These are phyloP conservation scores for Oplegnathus fasciatus DNA, from an alignment of 2,113 vertebrate genomes.

Conservation along the genomic window DNA sequence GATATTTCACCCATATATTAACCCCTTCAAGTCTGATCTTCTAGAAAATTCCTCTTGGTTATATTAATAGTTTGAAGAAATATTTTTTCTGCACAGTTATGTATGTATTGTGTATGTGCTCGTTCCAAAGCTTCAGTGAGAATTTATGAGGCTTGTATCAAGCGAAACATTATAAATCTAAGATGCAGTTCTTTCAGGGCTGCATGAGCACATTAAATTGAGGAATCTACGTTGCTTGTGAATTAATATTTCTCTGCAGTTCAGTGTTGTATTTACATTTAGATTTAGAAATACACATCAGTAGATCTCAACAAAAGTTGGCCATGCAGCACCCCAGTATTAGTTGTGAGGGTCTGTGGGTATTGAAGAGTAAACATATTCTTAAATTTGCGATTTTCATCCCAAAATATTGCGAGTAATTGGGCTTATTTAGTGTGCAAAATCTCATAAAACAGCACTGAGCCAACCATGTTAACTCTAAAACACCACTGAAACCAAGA, in stretches of 20 bases:
- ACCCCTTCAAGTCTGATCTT: not conserved
- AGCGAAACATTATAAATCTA: not conserved
- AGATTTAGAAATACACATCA: not conserved
- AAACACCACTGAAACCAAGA: not conserved
- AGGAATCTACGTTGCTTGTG: not conserved
- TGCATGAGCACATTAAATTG: not conserved
- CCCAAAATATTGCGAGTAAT: not conserved
- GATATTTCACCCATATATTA: not conserved
- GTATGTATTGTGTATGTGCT: not conserved
- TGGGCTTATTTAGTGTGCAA: not conserved
- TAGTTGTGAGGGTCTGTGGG: not conserved
- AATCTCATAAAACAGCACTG: not conserved
- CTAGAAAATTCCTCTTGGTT: not conserved
- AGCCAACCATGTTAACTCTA: not conserved
- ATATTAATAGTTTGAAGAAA: not conserved
- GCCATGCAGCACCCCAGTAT: not conserved
- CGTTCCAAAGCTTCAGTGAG: not conserved
- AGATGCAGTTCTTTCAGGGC: not conserved
- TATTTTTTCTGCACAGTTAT: not conserved
- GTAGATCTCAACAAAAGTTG: not conserved
- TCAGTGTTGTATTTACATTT: not conserved
- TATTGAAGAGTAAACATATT: not conserved
- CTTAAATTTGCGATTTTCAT: not conserved
- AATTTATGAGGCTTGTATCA: not conserved
- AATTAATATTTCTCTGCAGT: not conserved